A percentile compares a stretch with the other conserved stretches of the same genome.
These are phyloP conservation scores for Seriola dumerili DNA, from an alignment of 2,113 vertebrate species.

Conservation along the genomic window DNA sequence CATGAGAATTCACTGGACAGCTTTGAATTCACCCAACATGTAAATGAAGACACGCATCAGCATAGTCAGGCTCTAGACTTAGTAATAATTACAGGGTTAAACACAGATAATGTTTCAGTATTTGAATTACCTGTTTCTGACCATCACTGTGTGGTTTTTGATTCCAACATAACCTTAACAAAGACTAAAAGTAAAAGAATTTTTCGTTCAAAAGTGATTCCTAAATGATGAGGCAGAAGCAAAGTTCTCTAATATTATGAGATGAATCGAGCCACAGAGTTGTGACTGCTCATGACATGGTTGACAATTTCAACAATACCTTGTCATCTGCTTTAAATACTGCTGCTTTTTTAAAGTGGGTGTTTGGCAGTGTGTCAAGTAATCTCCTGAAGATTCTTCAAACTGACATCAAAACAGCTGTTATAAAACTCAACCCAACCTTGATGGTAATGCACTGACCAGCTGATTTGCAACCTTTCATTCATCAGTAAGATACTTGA, in stretches of 20 bases:
- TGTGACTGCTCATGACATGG: background rate
- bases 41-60: background rate
- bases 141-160: background rate
- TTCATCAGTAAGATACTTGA: too few relatives aligned
- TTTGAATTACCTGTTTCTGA: background rate
- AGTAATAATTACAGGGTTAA: background rate
- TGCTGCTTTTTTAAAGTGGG: background rate
- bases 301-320: background rate
- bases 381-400: background rate
- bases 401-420: background rate
- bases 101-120: background rate
- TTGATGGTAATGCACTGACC: background rate
- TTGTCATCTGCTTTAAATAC: background rate
- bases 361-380: background rate
- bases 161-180: background rate
- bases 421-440: background rate
- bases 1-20: background rate
- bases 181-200: too few relatives aligned
- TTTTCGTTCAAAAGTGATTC: background rate
- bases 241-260: background rate
- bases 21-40: background rate
- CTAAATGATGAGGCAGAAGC: background rate
- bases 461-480: too few relatives aligned
- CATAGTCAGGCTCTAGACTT: background rate
- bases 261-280: background rate